phyloP scores from a whole-genome alignment of 2,113 vertebrate genomes.

The Bujurquina vittata region DNA sequence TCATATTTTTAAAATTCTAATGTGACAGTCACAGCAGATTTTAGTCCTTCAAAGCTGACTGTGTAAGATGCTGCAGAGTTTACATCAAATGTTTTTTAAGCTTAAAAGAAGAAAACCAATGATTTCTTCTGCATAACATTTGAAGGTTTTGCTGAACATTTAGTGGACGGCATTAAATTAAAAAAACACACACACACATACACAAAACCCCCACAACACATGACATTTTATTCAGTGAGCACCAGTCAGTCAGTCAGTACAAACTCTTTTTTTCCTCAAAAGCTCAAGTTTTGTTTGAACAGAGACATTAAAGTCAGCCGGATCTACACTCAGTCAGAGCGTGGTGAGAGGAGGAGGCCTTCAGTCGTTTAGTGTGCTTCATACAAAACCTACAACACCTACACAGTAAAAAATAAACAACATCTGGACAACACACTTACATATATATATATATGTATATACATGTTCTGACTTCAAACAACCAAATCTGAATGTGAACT shows the following conservation, averaged over 20 bases:
- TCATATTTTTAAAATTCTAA: no score
- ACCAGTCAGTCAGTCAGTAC: constrained; percentile 70
- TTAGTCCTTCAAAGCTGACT: not conserved
- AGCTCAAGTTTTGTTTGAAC: constrained; percentile 59
- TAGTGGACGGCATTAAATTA: not conserved
- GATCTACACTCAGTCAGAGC: constrained; percentile 15
- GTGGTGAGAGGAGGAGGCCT: constrained; percentile 18
- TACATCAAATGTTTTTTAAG: not conserved
- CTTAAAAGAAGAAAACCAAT: not conserved
- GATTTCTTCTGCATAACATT: not conserved
- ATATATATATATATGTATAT: constrained; percentile 8
- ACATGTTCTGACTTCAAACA: constrained; percentile 27
- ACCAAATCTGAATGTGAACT: constrained; percentile 32
- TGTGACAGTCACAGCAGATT: no score
- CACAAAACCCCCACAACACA: constrained; percentile 25
- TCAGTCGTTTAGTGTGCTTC: constrained; percentile 45
- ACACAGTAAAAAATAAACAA: constrained; percentile 47
- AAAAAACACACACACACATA: constrained; percentile 19
- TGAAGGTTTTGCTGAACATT: not conserved
- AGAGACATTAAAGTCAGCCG: constrained; percentile 32
- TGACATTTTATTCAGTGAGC: constrained; percentile 78
- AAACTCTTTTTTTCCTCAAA: constrained; percentile 44
- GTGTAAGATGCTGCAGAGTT: not conserved
- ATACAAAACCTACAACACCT: constrained; percentile 48
- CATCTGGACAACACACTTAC: constrained; percentile 13